Conservation (phyloP, 2,113 vertebrate genomes). For the Physeter macrocephalus region DNA sequence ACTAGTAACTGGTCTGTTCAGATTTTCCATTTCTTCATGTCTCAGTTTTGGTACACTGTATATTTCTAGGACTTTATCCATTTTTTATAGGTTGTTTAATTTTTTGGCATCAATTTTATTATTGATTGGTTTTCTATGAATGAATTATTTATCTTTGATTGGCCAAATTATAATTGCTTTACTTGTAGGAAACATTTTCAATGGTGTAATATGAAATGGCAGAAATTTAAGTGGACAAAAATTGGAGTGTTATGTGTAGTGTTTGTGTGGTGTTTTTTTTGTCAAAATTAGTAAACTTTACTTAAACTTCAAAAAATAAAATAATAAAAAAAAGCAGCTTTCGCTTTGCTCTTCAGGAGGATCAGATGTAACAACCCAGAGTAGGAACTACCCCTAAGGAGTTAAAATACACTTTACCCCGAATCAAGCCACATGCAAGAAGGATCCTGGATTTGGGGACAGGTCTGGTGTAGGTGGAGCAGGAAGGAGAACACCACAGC, state of each 20-base stretch:
- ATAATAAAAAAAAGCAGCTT: neutral
- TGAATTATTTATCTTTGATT: neutral
- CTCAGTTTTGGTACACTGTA: neutral
- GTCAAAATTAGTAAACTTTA: too few species aligned
- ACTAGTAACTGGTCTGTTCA: neutral
- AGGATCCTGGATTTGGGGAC: neutral
- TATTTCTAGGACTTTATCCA: neutral
- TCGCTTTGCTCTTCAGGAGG: conserved; percentile 40
- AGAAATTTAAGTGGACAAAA: neutral
- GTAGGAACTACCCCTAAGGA: conserved; percentile 24
- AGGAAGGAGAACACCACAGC: neutral
- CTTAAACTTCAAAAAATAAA: too few species aligned
- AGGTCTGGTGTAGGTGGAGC: neutral
- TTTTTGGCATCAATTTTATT: neutral
- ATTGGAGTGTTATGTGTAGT: neutral
- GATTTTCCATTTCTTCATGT: neutral
- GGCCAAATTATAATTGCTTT: neutral
- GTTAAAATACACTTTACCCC: conserved; percentile 26
- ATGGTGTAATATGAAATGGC: neutral
- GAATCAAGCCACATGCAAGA: conserved; percentile 15
- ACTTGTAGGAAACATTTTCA: neutral
- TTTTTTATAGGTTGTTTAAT: neutral
- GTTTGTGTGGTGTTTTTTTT: neutral
- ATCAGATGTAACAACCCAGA: neutral
- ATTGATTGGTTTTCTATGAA: conserved; percentile 2